Evolutionary conservation across 1,140 invertebrate species (phyloP), one percentile per base, ranked within the genome.

Genomic region (Colletes latitarsis): DNA sequence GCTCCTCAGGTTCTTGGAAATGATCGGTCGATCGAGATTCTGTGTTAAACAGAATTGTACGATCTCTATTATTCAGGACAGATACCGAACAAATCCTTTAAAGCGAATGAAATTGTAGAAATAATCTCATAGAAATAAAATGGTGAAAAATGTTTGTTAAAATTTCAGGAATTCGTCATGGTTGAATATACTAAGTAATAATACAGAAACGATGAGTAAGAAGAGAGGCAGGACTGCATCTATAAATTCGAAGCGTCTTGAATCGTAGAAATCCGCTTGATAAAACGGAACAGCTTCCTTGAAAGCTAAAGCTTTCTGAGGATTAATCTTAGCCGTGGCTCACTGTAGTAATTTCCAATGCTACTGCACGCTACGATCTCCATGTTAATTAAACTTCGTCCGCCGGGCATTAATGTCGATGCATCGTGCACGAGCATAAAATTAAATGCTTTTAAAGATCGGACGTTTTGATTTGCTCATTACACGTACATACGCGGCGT

Each of bases 321-420:
- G 68, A 83, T 83, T 83, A 83, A 83, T 73, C 73, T 81, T 72
- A 77, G 53, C 60, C 55, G 62, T 53, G 72, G 70, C 53, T 72
- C 60, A 52, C 71, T 52, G 41, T 72, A 81, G 73, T 74, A 83
- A 83, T 83, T 83, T 83, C 73, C 79, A 81, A 81, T 83, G 76
- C 79, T 77, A 83, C 77, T 75, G 77, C 49, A 41, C 68, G 71
- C 60, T 43, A 69, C 70, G 79, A 83, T 83, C 72, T 81, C 82
- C 73, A 74, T 81, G 82, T 83, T 83, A 83, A 81, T 81, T 83
- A 83, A 83, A 62, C 73, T 64, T 55, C 73, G 15, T 58, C 53
- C 55, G 6, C 4, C 6, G 17, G 21, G n/a, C n/a, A 17, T 72
- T 21, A 46, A n/a, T 14, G 9, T 21, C 55, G 30, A 58, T 58